Base-by-base conservation (phyloP, 35 echinoderm and acorn worm species). In the Strongylocentrotus purpuratus region DNA sequence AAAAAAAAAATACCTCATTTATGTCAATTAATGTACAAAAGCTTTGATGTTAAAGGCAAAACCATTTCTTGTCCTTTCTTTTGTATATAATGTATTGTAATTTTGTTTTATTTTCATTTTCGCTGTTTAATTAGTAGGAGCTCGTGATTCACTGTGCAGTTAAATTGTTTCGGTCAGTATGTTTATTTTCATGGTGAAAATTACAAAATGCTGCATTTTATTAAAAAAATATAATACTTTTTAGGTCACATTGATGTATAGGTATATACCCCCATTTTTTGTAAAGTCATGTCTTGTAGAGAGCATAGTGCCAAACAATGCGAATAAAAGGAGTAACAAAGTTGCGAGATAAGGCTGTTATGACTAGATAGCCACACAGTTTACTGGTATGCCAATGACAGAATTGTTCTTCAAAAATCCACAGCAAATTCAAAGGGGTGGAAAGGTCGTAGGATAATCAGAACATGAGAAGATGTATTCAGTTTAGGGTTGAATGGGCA, bases 131-230 rank as follows among this genome's bases (percentile, higher is more conserved):
- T 78, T 28, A n/a, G 65, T 78, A 28, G 65, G 65, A 78, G 65
- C 65, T 78, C 7, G 18, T n/a, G 28, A n/a, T 78, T n/a, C 20
- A 28, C 65, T 22, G 20, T 22, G 20, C 18, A n/a, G 7, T n/a
- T 28, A 22, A 78, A 28, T n/a, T 78, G 20, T 28, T 78, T 78
- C n/a, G 65, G 65, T 78, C 65, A 78, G 65, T 78, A 78, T 55
- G 50, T 55, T 55, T 55, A 55, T 55, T 55, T 55, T 55, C 50
- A 55, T 78, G 28, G 65, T 78, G 65, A 28, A 78, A 78, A 78
- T 78, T 78, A 78, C 65, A 78, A 78, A 78, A 78, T 78, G 65
- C 65, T 78, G 65, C 65, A 78, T 78, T 78, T 78, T 78, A 22
- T 78, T 78, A n/a, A 78, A 8, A 55, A 78, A 22, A 78, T 78